Conservation (phyloP, 2,797 vertebrate genomes). For the Podarcis lilfordi region DNA sequence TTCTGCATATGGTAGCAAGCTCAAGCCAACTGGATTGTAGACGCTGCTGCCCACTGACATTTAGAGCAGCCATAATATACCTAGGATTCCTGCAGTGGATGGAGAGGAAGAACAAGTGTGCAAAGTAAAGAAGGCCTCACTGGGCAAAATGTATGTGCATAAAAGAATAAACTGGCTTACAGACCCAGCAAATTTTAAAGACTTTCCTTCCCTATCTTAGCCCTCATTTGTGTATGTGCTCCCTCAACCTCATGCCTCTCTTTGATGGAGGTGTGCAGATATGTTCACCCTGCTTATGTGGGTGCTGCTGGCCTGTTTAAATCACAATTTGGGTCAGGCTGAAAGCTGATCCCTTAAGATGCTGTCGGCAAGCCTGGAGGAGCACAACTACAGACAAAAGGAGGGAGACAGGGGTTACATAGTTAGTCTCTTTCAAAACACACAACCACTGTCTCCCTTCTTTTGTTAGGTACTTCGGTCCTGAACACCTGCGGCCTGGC, state of each 20-base stretch:
- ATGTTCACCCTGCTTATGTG: not conserved
- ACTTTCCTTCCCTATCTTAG: not conserved
- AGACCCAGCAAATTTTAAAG: not conserved
- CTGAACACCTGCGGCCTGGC: not conserved
- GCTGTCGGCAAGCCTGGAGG: not conserved
- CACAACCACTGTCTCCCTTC: not conserved
- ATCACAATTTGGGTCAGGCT: conserved; percentile 14
- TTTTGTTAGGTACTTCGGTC: not conserved
- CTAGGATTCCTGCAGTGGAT: not conserved
- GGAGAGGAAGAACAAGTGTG: not conserved
- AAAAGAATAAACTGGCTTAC: not conserved
- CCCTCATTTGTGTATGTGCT: not conserved
- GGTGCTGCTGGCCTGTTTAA: not conserved
- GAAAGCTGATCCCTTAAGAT: conserved; percentile 3
- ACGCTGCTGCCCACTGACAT: not conserved
- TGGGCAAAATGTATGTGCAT: too few species aligned
- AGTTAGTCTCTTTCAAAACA: not conserved
- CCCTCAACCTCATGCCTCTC: not conserved
- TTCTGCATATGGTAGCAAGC: not conserved
- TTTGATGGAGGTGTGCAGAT: not conserved
- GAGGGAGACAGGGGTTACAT: not conserved
- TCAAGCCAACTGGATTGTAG: not conserved
- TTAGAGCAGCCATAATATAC: not conserved
- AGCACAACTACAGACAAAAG: not conserved
- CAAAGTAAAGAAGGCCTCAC: not conserved